These are phyloP conservation scores for Mnemiopsis leidyi DNA, from an alignment of 37 sponge, comb jelly and placozoan species.

Conservation along the genomic window DNA sequence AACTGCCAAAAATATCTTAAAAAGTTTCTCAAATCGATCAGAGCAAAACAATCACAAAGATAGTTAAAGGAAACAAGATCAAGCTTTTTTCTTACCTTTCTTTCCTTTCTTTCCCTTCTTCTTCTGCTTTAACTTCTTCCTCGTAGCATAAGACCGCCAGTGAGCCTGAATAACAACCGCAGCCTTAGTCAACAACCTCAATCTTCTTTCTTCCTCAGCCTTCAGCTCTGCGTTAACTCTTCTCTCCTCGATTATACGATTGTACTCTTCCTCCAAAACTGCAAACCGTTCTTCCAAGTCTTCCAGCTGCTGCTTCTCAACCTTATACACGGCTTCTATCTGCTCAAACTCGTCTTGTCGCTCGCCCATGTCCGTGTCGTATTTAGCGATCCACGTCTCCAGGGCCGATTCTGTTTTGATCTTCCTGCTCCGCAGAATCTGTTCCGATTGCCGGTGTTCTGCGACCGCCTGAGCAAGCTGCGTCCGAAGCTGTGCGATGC, in stretches of 20 bases:
- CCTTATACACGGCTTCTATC: conserved; percentile 68
- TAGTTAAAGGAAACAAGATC: neutral
- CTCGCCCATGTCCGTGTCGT: conserved; percentile 90
- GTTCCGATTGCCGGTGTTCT: conserved; percentile 80
- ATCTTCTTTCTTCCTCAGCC: conserved; percentile 74
- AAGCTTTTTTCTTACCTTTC: conserved; percentile 66
- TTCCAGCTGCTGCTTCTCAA: conserved; percentile 79
- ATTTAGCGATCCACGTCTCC: conserved; percentile 94
- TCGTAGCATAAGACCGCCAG: conserved; percentile 72
- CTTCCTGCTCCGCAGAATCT: conserved; percentile 39
- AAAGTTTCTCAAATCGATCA: no score
- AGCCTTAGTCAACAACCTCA: conserved; percentile 70
- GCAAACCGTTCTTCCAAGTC: conserved; percentile 83
- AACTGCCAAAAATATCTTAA: neutral
- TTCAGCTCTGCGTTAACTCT: conserved; percentile 74
- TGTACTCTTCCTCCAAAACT: conserved; percentile 78
- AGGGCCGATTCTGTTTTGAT: conserved; percentile 85
- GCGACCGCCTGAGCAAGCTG: conserved; percentile 67
- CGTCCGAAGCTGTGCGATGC: conserved; percentile 73
- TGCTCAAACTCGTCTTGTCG: conserved; percentile 75
- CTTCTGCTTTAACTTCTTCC: conserved; percentile 70
- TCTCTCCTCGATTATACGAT: conserved; percentile 81
- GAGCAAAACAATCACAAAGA: no score
- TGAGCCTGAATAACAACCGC: conserved; percentile 76
- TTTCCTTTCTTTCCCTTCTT: conserved; percentile 71